phyloP scores from a whole-genome alignment of 30 jellyfish, hydroid and myxozoan genomes.

The Nemopilema nomurai region DNA sequence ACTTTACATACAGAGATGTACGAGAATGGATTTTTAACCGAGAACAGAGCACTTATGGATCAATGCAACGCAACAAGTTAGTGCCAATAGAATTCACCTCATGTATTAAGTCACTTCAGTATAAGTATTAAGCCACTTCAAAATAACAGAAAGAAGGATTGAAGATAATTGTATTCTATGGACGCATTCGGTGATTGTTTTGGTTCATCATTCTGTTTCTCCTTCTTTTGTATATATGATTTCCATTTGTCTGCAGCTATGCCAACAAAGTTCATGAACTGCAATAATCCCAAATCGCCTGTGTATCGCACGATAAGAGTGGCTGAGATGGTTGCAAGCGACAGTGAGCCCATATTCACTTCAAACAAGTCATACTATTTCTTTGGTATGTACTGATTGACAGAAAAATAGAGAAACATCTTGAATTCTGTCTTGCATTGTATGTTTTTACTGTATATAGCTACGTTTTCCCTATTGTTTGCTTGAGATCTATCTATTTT shows the following conservation, averaged over 20 bases:
- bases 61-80: slow-evolving; percentile 20
- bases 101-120: no score
- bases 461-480: no score
- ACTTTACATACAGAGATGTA: not conserved
- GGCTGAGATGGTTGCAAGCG: slow-evolving; percentile 12
- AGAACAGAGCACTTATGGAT: not conserved
- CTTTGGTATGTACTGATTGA: slow-evolving; percentile 15
- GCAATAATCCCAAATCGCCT: slow-evolving; percentile 12
- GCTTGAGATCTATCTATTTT: no score
- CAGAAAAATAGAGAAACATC: no score
- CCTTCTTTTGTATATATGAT: no score
- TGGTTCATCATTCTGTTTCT: no score
- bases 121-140: no score
- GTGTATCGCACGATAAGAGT: slow-evolving; percentile 19
- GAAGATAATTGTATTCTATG: no score
- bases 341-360: slow-evolving; percentile 9
- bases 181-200: no score
- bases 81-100: not conserved
- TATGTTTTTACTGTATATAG: no score
- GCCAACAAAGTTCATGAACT: slow-evolving; percentile 1
- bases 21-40: slow-evolving; percentile 24
- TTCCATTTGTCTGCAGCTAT: not conserved
- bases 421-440: no score
- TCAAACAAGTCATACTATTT: slow-evolving; percentile 10
- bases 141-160: no score